Conservation (phyloP, 2,888 invertebrate species). For the Thecocarcelia acutangulata region DNA sequence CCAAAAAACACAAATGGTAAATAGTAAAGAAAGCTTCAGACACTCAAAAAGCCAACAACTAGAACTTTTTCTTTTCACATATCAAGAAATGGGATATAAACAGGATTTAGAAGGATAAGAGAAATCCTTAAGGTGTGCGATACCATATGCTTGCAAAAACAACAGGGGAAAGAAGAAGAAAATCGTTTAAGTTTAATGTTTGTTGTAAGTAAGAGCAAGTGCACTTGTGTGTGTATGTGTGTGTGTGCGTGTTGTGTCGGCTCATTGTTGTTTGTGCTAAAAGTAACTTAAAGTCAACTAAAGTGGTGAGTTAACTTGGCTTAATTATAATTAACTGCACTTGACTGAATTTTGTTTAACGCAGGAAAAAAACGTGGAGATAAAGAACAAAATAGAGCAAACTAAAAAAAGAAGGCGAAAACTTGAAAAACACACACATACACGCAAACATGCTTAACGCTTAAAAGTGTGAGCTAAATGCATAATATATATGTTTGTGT, state of each 20-base stretch:
- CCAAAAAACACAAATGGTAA: neutral
- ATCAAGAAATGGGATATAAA: slow-evolving; percentile 64
- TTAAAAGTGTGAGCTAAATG: neutral
- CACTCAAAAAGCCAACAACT: slow-evolving; percentile 51
- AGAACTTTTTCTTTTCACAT: slow-evolving; percentile 47
- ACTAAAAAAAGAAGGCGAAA: slow-evolving; percentile 6
- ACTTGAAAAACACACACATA: neutral
- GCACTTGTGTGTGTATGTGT: neutral
- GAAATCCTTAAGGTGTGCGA: slow-evolving; percentile 63
- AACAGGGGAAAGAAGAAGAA: slow-evolving; percentile 15
- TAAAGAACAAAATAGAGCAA: slow-evolving; percentile 14
- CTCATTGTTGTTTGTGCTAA: slow-evolving; percentile 56
- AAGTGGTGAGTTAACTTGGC: slow-evolving; percentile 75
- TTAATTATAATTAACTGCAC: slow-evolving; percentile 81
- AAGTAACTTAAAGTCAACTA: slow-evolving; percentile 67
- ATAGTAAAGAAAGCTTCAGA: slow-evolving; percentile 10
- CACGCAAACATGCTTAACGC: too few species aligned
- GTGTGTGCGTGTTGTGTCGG: slow-evolving; percentile 14
- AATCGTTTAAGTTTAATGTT: slow-evolving; percentile 3
- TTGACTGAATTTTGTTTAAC: slow-evolving; percentile 69
- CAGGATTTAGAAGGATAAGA: slow-evolving; percentile 65
- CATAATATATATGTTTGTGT: neutral
- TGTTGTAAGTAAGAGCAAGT: neutral
- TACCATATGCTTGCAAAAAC: slow-evolving; percentile 59
- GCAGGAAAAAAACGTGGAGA: slow-evolving; percentile 13